These are phyloP conservation scores for Trachymyrmex septentrionalis DNA, from an alignment of 1,140 invertebrate genomes.

Conservation along the genomic window DNA sequence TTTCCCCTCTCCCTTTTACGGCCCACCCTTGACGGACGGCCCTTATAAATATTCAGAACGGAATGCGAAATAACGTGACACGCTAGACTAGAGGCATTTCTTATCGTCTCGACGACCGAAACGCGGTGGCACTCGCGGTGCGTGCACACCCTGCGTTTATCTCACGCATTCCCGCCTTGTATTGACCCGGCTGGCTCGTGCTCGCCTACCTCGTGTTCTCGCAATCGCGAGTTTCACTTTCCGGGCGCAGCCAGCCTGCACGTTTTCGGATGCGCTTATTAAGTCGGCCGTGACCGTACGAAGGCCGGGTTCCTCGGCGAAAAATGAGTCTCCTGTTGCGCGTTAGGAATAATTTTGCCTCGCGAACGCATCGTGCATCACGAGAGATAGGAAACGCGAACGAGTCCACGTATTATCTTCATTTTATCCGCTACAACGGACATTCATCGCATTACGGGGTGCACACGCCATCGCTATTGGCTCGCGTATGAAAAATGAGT, in stretches of 20 bases:
- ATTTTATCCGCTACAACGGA: conserved; percentile 32
- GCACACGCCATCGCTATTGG: conserved; percentile 41
- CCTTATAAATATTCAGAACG: conserved; percentile 85
- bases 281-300: conserved; percentile 46
- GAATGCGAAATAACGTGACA: conserved; percentile 83
- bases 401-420: conserved; percentile 40
- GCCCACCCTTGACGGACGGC: conserved; percentile 79
- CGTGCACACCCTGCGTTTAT: conserved; percentile 41
- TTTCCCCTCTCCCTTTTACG: background rate
- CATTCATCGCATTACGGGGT: conserved; percentile 41
- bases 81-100: conserved; percentile 84
- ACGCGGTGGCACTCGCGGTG: conserved; percentile 9
- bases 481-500: conserved; percentile 51
- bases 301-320: conserved; percentile 23
- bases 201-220: conserved; percentile 1
- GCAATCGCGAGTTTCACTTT: conserved; percentile 48
- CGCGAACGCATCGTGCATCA: background rate
- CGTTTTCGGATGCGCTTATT: conserved; percentile 27
- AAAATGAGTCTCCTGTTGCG: conserved; percentile 63
- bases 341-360: conserved; percentile 44
- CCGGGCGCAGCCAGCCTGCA: background rate
- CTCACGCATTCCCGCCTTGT: conserved; percentile 38
- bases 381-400: conserved; percentile 41
- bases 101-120: conserved; percentile 79
- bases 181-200: conserved; percentile 16